Conservation (phyloP, 2,113 vertebrate genomes). For the Forbesichthys agassizii region DNA sequence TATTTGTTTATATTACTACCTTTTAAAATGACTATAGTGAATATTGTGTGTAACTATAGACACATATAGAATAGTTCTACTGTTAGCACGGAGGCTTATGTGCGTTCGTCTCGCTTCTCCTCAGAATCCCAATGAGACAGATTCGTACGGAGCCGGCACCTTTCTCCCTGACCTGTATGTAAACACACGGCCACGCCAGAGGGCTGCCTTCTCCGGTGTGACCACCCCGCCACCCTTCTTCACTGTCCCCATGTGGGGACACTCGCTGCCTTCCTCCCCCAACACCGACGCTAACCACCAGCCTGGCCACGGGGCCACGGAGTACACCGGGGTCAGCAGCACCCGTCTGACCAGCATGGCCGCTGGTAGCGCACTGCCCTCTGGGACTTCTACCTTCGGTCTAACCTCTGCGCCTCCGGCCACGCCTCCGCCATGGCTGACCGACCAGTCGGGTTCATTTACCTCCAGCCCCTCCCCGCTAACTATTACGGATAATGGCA, state of each 20-base stretch:
- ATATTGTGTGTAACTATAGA: too few relatives aligned
- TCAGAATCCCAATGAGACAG: conserved; percentile 74
- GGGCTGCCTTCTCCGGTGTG: conserved; percentile 77
- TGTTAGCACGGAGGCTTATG: background rate
- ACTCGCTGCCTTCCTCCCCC: conserved; percentile 33
- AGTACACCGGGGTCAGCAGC: conserved; percentile 4
- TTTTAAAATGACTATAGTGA: too few relatives aligned
- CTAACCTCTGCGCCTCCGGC: conserved; percentile 35
- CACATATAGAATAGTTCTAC: too few relatives aligned
- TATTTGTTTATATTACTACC: too few relatives aligned
- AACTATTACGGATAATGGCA: conserved; percentile 45
- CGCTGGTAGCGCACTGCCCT: conserved; percentile 15
- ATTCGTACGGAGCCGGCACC: conserved; percentile 50
- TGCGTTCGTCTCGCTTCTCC: conserved; percentile 42
- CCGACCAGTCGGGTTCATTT: conserved; percentile 26
- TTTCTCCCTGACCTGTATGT: conserved; percentile 40
- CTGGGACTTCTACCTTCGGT: background rate
- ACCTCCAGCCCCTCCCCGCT: conserved; percentile 34
- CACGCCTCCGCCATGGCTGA: conserved; percentile 67
- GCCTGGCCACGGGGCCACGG: background rate
- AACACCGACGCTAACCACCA: conserved; percentile 7
- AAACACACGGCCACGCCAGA: conserved; percentile 73
- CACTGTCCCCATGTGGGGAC: conserved; percentile 62
- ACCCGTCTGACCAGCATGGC: background rate
- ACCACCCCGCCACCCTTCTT: conserved; percentile 73